These are phyloP conservation scores for Mionectes olivaceus DNA, from an alignment of 2,797 vertebrate genomes.

Conservation along the genomic window DNA sequence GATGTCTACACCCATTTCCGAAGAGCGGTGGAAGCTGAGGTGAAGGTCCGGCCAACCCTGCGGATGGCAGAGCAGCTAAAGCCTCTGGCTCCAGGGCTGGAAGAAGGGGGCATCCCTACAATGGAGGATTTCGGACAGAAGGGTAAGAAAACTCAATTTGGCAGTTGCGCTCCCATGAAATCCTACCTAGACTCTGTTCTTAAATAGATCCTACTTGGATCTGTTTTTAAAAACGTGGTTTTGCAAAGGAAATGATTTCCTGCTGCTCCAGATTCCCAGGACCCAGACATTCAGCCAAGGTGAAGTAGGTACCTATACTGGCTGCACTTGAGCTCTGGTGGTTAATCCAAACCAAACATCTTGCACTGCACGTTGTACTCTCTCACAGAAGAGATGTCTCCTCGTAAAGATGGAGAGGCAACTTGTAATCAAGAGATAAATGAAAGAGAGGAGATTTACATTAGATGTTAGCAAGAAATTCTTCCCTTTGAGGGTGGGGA, in stretches of 20 bases:
- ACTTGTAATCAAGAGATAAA: fast-evolving
- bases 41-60: conserved; percentile 76
- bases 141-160: conserved; percentile 61
- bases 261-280: not conserved
- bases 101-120: conserved; percentile 81
- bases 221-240: not conserved
- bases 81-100: conserved; percentile 77
- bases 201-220: not conserved
- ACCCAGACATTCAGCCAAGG: not conserved
- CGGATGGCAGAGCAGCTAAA: conserved; percentile 72
- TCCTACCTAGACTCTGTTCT: not conserved
- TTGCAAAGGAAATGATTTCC: not conserved
- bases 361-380: not conserved
- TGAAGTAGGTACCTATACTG: not conserved
- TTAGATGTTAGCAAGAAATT: not conserved
- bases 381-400: not conserved
- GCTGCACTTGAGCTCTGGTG: not conserved
- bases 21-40: conserved; percentile 79
- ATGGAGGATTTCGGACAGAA: conserved; percentile 80
- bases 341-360: not conserved
- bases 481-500: not conserved
- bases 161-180: not conserved
- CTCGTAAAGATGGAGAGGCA: not conserved
- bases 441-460: not conserved
- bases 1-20: conserved; percentile 88